Evolutionary conservation across 2,888 invertebrate genomes (phyloP).

Genomic region (Drosophila nigritarsus): DNA sequence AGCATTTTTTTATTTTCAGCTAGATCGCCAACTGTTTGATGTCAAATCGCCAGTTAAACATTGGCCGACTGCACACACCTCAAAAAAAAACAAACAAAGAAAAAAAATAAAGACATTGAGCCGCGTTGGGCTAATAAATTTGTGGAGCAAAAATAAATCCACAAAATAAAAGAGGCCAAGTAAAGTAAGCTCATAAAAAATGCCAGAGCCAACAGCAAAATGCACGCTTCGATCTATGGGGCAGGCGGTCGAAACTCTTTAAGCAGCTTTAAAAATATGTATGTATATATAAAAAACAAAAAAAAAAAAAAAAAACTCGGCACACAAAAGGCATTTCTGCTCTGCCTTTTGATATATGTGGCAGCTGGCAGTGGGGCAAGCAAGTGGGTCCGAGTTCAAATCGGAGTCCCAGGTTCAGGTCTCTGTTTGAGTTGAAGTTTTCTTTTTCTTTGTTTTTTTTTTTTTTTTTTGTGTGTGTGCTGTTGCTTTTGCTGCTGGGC

Average conservation of each 20-base stretch:
- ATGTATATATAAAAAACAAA: neutral
- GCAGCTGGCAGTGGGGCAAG: slow-evolving; percentile 11
- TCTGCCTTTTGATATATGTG: slow-evolving; percentile 44
- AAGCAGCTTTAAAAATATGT: slow-evolving; percentile 50
- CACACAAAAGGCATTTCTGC: slow-evolving; percentile 35
- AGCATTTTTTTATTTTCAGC: neutral
- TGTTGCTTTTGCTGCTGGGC: slow-evolving; percentile 7
- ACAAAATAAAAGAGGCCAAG: slow-evolving; percentile 17
- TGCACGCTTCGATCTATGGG: slow-evolving; percentile 18
- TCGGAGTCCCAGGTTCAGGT: slow-evolving; percentile 1
- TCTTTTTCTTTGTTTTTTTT: neutral
- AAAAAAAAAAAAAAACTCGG: slow-evolving; percentile 5
- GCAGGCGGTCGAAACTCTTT: slow-evolving; percentile 45
- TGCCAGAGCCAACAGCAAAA: slow-evolving; percentile 40
- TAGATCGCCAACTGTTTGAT: slow-evolving; percentile 10
- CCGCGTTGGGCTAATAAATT: slow-evolving; percentile 39
- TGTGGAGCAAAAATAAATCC: slow-evolving; percentile 42
- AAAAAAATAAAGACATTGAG: slow-evolving; percentile 20
- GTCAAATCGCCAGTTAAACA: slow-evolving; percentile 11
- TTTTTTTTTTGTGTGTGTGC: neutral
- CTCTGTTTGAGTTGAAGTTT: slow-evolving; percentile 20
- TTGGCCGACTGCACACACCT: slow-evolving; percentile 18
- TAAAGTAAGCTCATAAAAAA: slow-evolving; percentile 57
- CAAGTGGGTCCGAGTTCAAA: slow-evolving; percentile 16
- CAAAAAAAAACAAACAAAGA: neutral